These are phyloP conservation scores for Drosophila neonasuta DNA, from an alignment of 2,888 invertebrate genomes.

Conservation along the genomic window DNA sequence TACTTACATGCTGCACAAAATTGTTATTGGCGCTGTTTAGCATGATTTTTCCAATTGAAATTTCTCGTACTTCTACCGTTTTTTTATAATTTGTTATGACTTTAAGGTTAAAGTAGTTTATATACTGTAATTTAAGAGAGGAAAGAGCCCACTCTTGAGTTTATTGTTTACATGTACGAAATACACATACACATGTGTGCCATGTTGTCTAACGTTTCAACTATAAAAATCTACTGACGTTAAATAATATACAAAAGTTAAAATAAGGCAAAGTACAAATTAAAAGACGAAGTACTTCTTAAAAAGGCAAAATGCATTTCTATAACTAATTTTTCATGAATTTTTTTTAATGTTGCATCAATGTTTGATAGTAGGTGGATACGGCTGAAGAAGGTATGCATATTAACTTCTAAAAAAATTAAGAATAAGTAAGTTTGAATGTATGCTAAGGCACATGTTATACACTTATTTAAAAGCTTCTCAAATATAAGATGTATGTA, in stretches of 20 bases:
- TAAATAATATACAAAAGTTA: constrained; percentile 16
- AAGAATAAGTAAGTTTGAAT: not conserved
- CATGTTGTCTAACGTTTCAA: not conserved
- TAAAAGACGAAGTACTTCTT: constrained; percentile 12
- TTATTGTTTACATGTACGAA: constrained; percentile 11
- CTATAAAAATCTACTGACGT: constrained; percentile 18
- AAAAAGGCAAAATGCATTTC: constrained; percentile 27
- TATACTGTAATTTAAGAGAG: constrained; percentile 27
- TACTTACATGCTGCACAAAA: constrained; percentile 76
- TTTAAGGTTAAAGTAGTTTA: constrained; percentile 12
- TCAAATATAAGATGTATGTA: too few relatives aligned
- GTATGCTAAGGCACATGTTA: not conserved
- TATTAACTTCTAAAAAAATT: not conserved
- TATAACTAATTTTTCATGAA: constrained; percentile 13
- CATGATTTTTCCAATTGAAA: constrained; percentile 69
- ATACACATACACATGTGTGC: not conserved
- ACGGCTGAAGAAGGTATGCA: not conserved
- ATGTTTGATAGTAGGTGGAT: constrained; percentile 6
- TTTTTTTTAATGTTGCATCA: constrained; percentile 22
- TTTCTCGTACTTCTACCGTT: constrained; percentile 44
- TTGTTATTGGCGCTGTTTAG: constrained; percentile 72
- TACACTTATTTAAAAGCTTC: too few relatives aligned
- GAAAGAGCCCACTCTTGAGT: constrained; percentile 15
- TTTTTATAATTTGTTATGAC: constrained; percentile 22
- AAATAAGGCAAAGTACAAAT: constrained; percentile 14